Evolutionary conservation across 2,888 invertebrate genomes (phyloP).

Genomic region (Petrophora chlorosata): DNA sequence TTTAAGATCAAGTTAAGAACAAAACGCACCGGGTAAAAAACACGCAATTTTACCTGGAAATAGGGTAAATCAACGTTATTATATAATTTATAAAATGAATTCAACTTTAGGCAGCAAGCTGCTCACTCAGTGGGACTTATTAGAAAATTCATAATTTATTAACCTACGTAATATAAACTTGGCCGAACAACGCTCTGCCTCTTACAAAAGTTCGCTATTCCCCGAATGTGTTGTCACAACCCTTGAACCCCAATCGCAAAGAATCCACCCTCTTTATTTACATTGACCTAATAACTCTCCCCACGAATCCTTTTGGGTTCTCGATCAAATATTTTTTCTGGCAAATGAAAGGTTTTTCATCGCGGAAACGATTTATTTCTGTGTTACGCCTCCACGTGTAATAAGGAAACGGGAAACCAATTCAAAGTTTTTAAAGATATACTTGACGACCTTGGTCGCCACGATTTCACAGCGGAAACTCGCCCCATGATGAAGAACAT

Average conservation of each 20-base stretch:
- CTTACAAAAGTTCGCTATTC: slow-evolving; percentile 39
- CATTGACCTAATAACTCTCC: slow-evolving; percentile 59
- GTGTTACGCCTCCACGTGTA: slow-evolving; percentile 20
- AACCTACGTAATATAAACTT: not conserved
- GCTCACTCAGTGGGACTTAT: no score
- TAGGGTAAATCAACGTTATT: no score
- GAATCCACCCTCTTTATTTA: slow-evolving; percentile 58
- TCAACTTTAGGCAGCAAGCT: no score
- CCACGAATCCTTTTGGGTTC: slow-evolving; percentile 41
- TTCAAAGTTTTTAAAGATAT: slow-evolving; percentile 18
- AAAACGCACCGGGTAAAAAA: no score
- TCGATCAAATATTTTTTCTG: slow-evolving; percentile 54
- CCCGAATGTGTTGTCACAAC: slow-evolving; percentile 48
- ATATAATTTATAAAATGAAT: no score
- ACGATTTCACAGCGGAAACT: no score
- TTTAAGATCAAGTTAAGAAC: no score
- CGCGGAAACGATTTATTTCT: slow-evolving; percentile 35
- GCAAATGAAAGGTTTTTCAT: slow-evolving; percentile 39
- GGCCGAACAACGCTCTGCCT: not conserved
- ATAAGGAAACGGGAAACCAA: slow-evolving; percentile 16
- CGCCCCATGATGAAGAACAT: no score
- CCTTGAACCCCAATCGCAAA: slow-evolving; percentile 49
- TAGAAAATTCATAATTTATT: not conserved
- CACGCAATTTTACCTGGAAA: no score
- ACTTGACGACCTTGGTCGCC: no score